Evolutionary conservation across 2,113 vertebrate species (phyloP).

Genomic region (Misgurnus mizolepis): DNA sequence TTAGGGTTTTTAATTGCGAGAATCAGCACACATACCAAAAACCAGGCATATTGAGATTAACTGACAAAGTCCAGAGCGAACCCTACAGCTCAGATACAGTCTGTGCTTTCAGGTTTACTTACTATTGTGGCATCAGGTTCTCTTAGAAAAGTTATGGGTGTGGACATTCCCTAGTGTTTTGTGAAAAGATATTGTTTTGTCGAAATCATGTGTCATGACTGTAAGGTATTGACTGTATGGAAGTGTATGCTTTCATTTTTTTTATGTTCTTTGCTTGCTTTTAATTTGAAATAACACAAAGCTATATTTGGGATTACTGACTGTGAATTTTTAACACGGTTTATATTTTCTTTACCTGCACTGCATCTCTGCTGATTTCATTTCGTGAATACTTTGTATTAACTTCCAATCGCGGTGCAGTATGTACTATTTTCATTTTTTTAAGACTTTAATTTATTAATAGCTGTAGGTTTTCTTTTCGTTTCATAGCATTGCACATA

Average conservation of each 20-base stretch:
- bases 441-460: constrained; percentile 50
- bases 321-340: constrained; percentile 57
- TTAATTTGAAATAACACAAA: constrained; percentile 30
- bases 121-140: constrained; percentile 3
- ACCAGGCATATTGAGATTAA: background rate
- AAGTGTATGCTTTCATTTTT: background rate
- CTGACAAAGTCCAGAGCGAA: no score
- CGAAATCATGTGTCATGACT: background rate
- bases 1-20: background rate
- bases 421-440: constrained; percentile 52
- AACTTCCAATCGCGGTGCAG: constrained; percentile 51
- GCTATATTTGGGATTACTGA: constrained; percentile 51
- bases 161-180: background rate
- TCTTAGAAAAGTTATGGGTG: background rate
- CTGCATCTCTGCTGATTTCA: constrained; percentile 49
- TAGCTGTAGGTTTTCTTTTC: constrained; percentile 34
- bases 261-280: constrained; percentile 2
- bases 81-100: background rate
- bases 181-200: background rate
- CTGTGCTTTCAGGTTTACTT: background rate
- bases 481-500: constrained; percentile 52
- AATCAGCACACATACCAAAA: constrained; percentile 34
- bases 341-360: constrained; percentile 28
- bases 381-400: constrained; percentile 49
- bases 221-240: constrained; percentile 11